Evolutionary conservation across 2,888 invertebrate genomes (phyloP).

Genomic region (Luffia ferchaultella): DNA sequence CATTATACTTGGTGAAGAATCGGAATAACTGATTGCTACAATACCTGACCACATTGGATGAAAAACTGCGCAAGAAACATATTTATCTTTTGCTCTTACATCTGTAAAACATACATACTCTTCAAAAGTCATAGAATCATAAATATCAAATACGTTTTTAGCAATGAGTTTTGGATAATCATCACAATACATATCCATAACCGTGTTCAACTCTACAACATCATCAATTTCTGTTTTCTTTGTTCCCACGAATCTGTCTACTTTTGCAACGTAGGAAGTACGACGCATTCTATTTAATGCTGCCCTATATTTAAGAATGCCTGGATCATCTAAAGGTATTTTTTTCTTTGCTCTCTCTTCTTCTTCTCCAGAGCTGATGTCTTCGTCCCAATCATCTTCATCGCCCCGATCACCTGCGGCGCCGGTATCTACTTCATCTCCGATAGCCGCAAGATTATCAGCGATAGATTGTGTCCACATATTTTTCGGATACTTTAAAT

Average conservation of each 20-base stretch:
- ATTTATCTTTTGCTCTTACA: conserved; percentile 71
- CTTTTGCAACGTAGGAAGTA: conserved; percentile 38
- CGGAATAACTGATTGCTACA: conserved; percentile 72
- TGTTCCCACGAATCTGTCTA: conserved; percentile 32
- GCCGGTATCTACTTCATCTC: conserved; percentile 26
- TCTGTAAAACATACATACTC: conserved; percentile 73
- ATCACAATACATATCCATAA: conserved; percentile 69
- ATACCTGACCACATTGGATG: conserved; percentile 77
- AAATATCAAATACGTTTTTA: conserved; percentile 31
- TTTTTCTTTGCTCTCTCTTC: conserved; percentile 20
- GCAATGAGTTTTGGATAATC: conserved; percentile 64
- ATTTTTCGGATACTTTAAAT: conserved; percentile 72
- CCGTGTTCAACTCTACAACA: conserved; percentile 48
- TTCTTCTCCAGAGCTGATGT: conserved; percentile 26
- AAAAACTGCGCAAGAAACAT: conserved; percentile 72
- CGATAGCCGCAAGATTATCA: conserved; percentile 32
- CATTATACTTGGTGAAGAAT: conserved; percentile 57
- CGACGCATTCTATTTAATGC: conserved; percentile 40
- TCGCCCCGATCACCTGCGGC: conserved; percentile 28
- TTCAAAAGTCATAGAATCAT: conserved; percentile 42
- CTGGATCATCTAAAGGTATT: conserved; percentile 16
- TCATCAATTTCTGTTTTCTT: conserved; percentile 35
- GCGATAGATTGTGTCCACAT: conserved; percentile 72
- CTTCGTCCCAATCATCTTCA: conserved; percentile 22
- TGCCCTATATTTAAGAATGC: conserved; percentile 31